Base-by-base conservation (phyloP, 1,140 invertebrate species). In the Helicoverpa zea region DNA sequence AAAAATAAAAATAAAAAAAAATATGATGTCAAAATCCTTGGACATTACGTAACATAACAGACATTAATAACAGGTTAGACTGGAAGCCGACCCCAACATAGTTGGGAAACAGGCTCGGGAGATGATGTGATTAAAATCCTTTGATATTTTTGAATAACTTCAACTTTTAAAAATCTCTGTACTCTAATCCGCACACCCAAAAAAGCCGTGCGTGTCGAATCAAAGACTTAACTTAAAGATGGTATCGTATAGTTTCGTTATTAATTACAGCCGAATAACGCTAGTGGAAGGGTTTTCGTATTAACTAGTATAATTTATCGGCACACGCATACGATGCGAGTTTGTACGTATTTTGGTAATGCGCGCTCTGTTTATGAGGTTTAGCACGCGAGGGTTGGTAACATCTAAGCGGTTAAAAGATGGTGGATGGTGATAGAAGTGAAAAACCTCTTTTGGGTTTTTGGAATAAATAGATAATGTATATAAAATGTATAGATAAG, bases 241-340 rank as follows among this genome's bases (percentile, higher is more conserved):
- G 81, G 73, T 86, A 87, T 87, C 86, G 83, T 82, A 75, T 81
- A 77, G 81, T 80, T 84, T 82, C 76, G 84, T 87, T 89, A 89
- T 89, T 89, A 89, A 89, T 89, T 89, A 87, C 83, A 81, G 78
- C n/a, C 81, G 79, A 86, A 88, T 83, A 81, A 81, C 68, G 80
- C 74, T 16, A 64, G 79, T 84, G 82, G 83, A 87, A 87, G 88
- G 86, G 86, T 89, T 89, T 79, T 76, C 83, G 83, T 88, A 86
- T 88, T 87, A 87, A 87, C 81, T 78, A 81, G 81, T 80, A 81
- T 87, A 83, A 88, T 86, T 88, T 88, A 88, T 86, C 66, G 81
- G 73, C 70, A 70, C 81, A 81, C 80, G 75, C 70, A 83, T 58
- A 78, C 83, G 77, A 85, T 86, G 86, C 85, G 83, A 87, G 88